Conservation (phyloP, 2,797 vertebrate genomes). For the Micromesistius poutassou region DNA sequence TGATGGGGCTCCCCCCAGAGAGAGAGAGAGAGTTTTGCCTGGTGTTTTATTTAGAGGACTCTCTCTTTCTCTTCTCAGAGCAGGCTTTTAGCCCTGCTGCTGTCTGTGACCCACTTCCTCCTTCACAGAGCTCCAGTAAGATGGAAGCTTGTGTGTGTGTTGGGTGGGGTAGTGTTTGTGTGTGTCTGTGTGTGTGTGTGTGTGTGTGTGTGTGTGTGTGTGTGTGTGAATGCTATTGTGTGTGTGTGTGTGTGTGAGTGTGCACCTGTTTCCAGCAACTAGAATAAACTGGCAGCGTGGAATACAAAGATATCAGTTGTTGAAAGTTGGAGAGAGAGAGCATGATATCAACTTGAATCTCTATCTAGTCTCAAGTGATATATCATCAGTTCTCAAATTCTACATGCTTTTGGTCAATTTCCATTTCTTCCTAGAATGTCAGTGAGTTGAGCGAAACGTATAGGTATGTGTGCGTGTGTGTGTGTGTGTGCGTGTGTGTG, state of each 20-base stretch:
- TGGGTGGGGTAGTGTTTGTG: not conserved
- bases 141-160: constrained; percentile 13
- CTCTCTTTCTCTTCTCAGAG: constrained; percentile 46
- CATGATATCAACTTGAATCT: not conserved
- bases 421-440: not conserved
- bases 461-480: not conserved
- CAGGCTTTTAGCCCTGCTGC: constrained; percentile 64
- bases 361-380: not conserved
- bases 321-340: not conserved
- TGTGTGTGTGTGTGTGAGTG: not conserved
- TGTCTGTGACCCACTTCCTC: constrained; percentile 70
- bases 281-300: not conserved
- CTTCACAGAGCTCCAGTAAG: constrained; percentile 21
- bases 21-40: constrained; percentile 14
- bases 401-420: not conserved
- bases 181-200: not conserved
- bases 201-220: not conserved
- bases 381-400: not conserved
- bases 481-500: too few species aligned
- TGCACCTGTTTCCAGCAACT: not conserved
- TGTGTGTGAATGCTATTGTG: not conserved
- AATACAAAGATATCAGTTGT: not conserved
- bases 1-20: constrained; percentile 20
- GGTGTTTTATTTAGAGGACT: constrained; percentile 69
- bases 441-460: not conserved